Evolutionary conservation across 2,888 invertebrate genomes (phyloP).

Genomic region (Tipula unca): DNA sequence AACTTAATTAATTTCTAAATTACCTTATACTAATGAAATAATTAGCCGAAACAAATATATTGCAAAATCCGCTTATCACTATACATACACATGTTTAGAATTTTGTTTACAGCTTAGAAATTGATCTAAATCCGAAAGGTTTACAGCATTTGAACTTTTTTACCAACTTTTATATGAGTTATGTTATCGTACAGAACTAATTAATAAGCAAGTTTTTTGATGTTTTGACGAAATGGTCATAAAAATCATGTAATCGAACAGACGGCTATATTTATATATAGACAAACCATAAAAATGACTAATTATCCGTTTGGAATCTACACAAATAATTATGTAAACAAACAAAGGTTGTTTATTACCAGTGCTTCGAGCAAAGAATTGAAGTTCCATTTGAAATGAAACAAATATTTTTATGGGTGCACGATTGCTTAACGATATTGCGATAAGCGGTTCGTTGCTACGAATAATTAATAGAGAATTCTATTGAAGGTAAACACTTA

Average conservation of each 20-base stretch:
- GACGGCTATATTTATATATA: not conserved
- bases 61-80: not conserved
- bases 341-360: not conserved
- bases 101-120: not conserved
- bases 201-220: too few species aligned
- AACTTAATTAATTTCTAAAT: not conserved
- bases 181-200: too few species aligned
- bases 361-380: not conserved
- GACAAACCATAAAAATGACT: not conserved
- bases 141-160: too few species aligned
- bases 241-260: not conserved
- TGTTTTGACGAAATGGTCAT: not conserved
- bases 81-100: not conserved
- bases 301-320: not conserved
- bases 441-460: too few species aligned
- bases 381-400: not conserved
- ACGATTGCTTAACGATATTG: not conserved
- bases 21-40: not conserved
- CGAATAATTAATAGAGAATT: too few species aligned
- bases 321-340: not conserved
- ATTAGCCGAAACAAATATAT: not conserved
- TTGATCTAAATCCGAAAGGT: too few species aligned
- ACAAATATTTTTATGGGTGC: not conserved
- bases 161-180: too few species aligned
- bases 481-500: too few species aligned